Conservation (phyloP, 2,888 invertebrate species). For the Parnassius orleans region DNA sequence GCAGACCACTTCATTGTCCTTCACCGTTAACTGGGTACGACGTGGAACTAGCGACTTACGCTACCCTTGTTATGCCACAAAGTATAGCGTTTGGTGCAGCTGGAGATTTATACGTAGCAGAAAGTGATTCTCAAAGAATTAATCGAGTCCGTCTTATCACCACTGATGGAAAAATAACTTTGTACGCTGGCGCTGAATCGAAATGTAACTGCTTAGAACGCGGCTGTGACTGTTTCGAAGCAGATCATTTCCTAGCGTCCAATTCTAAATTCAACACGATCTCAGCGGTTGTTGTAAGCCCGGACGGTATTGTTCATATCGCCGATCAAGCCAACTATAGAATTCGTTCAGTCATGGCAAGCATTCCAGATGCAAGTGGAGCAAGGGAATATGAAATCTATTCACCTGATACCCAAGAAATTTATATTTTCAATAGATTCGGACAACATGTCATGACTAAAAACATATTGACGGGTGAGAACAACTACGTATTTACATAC, state of each 20-base stretch:
- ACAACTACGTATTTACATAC: constrained; percentile 96
- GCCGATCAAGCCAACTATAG: constrained; percentile 97
- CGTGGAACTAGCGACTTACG: constrained; percentile 93
- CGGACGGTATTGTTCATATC: constrained; percentile 96
- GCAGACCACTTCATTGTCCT: constrained; percentile 95
- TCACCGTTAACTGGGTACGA: constrained; percentile 90
- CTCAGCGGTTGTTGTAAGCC: constrained; percentile 94
- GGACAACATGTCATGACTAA: constrained; percentile 97
- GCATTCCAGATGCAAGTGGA: constrained; percentile 92
- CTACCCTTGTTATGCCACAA: constrained; percentile 95
- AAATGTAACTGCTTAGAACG: constrained; percentile 96
- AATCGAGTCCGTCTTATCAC: constrained; percentile 95
- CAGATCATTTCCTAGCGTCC: constrained; percentile 94
- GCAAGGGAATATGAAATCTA: constrained; percentile 95
- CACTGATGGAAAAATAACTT: constrained; percentile 94
- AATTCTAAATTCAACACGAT: constrained; percentile 97
- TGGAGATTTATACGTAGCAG: constrained; percentile 96
- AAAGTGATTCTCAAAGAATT: constrained; percentile 96
- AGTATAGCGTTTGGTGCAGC: constrained; percentile 96
- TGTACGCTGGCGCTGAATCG: constrained; percentile 97
- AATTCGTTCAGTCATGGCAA: constrained; percentile 93
- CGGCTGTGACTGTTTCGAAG: constrained; percentile 95
- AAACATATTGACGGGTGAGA: constrained; percentile 97
- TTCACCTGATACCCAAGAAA: constrained; percentile 96
- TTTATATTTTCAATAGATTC: constrained; percentile 95